Evolutionary conservation across 2,797 vertebrate genomes (phyloP).

Genomic region (Euphonia xanthogaster): DNA sequence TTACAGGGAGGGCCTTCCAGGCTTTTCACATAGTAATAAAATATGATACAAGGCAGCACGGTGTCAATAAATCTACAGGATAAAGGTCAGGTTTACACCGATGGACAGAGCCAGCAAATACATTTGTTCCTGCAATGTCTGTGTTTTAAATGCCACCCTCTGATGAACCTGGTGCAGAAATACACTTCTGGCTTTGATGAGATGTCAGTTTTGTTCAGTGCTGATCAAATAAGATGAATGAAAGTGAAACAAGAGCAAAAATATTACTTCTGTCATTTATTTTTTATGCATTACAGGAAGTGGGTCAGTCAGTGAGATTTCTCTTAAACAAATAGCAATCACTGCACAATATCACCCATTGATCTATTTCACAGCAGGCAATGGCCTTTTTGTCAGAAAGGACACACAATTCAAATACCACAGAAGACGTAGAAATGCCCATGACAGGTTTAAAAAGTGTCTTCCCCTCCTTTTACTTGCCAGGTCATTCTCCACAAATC

Average conservation of each 20-base stretch:
- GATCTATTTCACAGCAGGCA: conserved; percentile 59
- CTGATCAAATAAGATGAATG: conserved; percentile 84
- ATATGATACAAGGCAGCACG: conserved; percentile 73
- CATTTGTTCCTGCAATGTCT: conserved; percentile 78
- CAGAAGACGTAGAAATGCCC: background rate
- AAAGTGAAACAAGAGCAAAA: conserved; percentile 79
- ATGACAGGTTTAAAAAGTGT: conserved; percentile 16
- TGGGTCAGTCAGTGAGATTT: conserved; percentile 73
- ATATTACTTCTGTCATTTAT: conserved; percentile 77
- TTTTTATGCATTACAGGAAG: conserved; percentile 70
- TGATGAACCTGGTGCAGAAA: conserved; percentile 71
- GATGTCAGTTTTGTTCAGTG: conserved; percentile 81
- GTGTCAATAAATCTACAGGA: conserved; percentile 77
- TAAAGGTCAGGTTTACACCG: conserved; percentile 80
- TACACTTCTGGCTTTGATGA: conserved; percentile 77
- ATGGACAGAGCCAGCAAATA: conserved; percentile 74
- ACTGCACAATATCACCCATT: conserved; percentile 62
- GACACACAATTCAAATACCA: conserved; percentile 53
- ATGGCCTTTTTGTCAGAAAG: conserved; percentile 25
- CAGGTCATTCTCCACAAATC: background rate
- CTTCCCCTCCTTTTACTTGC: background rate
- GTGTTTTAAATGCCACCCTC: conserved; percentile 82
- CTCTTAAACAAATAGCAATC: conserved; percentile 77
- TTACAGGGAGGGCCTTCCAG: conserved; percentile 58
- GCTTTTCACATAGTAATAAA: conserved; percentile 65